A percentile compares a stretch with the other conserved stretches of the same genome.
Conservation (phyloP, 1,140 invertebrate genomes). For the Wasmannia auropunctata region DNA sequence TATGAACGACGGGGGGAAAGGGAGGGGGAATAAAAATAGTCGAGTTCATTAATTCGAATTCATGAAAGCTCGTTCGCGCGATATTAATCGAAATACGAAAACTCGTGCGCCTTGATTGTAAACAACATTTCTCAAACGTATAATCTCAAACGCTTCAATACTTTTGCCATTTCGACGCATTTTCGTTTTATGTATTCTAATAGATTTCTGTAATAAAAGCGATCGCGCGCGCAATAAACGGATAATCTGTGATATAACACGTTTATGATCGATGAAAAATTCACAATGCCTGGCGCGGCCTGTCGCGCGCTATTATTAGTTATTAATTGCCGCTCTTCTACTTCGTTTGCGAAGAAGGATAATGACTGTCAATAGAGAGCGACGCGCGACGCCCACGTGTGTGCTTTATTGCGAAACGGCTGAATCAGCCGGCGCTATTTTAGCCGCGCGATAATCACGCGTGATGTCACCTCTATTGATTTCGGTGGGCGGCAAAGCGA, state of each 20-base stretch:
- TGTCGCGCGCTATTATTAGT: constrained; percentile 43
- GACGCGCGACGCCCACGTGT: neutral
- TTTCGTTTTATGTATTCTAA: neutral
- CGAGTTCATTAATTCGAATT: neutral
- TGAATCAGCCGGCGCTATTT: constrained; percentile 50
- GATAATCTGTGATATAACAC: constrained; percentile 1
- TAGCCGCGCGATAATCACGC: constrained; percentile 18
- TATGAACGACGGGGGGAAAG: neutral
- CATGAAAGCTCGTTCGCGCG: neutral
- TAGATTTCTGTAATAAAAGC: neutral
- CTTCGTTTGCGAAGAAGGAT: constrained; percentile 19
- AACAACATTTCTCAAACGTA: neutral
- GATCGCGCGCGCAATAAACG: neutral
- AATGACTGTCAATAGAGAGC: constrained; percentile 12
- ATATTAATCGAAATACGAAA: neutral
- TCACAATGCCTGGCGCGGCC: neutral
- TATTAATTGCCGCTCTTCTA: constrained; percentile 20
- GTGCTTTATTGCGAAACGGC: constrained; percentile 21
- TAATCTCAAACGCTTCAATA: neutral
- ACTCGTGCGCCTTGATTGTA: neutral
- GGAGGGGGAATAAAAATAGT: neutral
- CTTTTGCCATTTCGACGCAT: neutral
- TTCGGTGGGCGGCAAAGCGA: constrained; percentile 29
- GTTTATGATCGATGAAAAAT: neutral
- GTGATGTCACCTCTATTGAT: constrained; percentile 52